phyloP scores from a whole-genome alignment of 2,888 invertebrate species.

The Tupiocoris notatus region DNA sequence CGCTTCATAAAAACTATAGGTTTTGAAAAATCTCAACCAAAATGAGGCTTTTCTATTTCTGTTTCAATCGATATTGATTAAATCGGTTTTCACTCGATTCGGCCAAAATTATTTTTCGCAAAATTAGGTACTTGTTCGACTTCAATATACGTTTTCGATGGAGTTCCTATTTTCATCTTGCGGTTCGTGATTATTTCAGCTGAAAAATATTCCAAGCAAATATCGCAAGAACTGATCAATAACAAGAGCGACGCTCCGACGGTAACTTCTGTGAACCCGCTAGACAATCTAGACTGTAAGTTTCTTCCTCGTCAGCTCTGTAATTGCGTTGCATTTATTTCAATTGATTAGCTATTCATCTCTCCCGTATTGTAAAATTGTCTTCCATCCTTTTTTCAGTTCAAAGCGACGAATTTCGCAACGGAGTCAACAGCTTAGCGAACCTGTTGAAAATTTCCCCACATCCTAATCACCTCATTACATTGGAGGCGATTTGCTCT shows the following conservation, averaged over 20 bases:
- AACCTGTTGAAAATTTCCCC: slow-evolving; percentile 74
- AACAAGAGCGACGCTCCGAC: slow-evolving; percentile 64
- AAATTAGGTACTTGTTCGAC: neutral
- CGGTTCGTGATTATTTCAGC: slow-evolving; percentile 58
- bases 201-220: slow-evolving; percentile 68
- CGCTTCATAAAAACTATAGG: no score
- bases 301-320: no score
- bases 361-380: no score
- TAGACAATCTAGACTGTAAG: slow-evolving; percentile 85
- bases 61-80: no score
- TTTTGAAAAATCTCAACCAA: no score
- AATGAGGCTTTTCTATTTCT: no score
- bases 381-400: slow-evolving; percentile 67
- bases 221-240: slow-evolving; percentile 61
- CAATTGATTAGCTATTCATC: no score
- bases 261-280: slow-evolving; percentile 75
- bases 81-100: no score
- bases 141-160: neutral
- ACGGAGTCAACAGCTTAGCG: slow-evolving; percentile 76
- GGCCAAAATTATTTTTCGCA: neutral
- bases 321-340: no score
- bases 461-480: slow-evolving; percentile 77
- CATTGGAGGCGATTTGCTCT: slow-evolving; percentile 65
- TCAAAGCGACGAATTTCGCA: slow-evolving; percentile 75
- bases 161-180: neutral